Evolutionary conservation across 2,888 invertebrate species (phyloP).

Genomic region (Fragum sueziense): DNA sequence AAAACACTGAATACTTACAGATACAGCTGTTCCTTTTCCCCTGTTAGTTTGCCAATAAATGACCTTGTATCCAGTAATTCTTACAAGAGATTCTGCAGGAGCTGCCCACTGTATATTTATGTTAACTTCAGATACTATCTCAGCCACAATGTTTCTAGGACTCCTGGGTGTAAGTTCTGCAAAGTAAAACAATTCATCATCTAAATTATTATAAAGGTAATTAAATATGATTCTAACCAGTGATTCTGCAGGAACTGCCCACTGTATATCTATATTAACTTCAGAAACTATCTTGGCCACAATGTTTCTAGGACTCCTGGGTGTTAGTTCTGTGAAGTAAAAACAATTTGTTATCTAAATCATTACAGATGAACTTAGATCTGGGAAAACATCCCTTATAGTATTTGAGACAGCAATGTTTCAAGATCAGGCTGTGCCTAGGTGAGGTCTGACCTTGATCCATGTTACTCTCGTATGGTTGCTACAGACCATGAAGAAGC

Average conservation of each 20-base stretch:
- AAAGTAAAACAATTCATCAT: no score
- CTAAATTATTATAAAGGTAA: no score
- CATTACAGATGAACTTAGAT: no score
- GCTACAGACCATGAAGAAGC: no score
- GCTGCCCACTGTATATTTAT: not conserved
- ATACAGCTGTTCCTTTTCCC: not conserved
- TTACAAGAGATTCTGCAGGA: not conserved
- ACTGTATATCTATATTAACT: not conserved
- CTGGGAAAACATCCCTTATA: no score
- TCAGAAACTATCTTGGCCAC: not conserved
- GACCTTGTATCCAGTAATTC: conserved; percentile 7
- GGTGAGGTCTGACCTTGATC: no score
- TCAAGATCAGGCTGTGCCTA: no score
- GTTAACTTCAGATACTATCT: not conserved
- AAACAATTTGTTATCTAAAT: no score
- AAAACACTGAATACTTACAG: no score
- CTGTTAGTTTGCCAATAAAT: conserved; percentile 7
- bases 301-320: not conserved
- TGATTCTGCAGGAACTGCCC: not conserved
- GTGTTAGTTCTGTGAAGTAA: not conserved
- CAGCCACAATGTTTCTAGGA: not conserved
- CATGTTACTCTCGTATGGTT: no score
- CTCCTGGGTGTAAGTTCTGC: not conserved
- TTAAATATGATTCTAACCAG: not conserved
- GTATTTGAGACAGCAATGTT: no score